A percentile compares a stretch with the other conserved stretches of the same genome.
These are phyloP conservation scores for Knipowitschia caucasica DNA, from an alignment of 2,797 vertebrate genomes.

Conservation along the genomic window DNA sequence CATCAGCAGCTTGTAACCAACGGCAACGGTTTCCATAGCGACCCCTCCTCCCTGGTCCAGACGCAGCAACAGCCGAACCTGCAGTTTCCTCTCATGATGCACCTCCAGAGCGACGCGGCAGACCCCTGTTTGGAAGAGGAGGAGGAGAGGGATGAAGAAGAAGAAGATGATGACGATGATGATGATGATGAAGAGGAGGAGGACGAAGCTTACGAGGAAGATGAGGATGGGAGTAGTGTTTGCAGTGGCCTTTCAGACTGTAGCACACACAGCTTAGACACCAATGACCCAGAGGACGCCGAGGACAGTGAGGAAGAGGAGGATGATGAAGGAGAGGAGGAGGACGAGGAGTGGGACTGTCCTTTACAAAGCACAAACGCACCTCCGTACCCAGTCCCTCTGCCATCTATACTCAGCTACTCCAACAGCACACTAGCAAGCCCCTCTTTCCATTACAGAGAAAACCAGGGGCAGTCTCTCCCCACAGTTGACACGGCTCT, in stretches of 20 bases:
- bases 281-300: constrained; percentile 86
- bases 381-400: constrained; percentile 72
- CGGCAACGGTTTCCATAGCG: constrained; percentile 86
- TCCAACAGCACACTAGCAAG: constrained; percentile 77
- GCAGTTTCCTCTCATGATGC: constrained; percentile 85
- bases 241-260: constrained; percentile 92
- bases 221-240: constrained; percentile 86
- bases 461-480: constrained; percentile 70
- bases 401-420: constrained; percentile 87
- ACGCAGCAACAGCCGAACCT: constrained; percentile 68
- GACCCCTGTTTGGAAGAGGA: constrained; percentile 46
- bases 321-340: constrained; percentile 80
- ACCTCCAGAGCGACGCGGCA: constrained; percentile 54
- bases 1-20: constrained; percentile 81
- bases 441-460: constrained; percentile 82
- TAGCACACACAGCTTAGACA: constrained; percentile 90
- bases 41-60: constrained; percentile 76
- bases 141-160: constrained; percentile 80
- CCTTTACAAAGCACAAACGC: constrained; percentile 67
- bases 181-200: constrained; percentile 81
- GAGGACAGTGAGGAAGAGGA: constrained; percentile 85
- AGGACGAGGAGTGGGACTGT: constrained; percentile 74
- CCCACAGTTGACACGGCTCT: constrained; percentile 73
- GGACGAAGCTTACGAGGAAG: constrained; percentile 67
- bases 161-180: constrained; percentile 73